Evolutionary conservation across 2,888 invertebrate species (phyloP), one percentile per base, ranked within the genome.

Genomic region (Linnaemya vulpina): DNA sequence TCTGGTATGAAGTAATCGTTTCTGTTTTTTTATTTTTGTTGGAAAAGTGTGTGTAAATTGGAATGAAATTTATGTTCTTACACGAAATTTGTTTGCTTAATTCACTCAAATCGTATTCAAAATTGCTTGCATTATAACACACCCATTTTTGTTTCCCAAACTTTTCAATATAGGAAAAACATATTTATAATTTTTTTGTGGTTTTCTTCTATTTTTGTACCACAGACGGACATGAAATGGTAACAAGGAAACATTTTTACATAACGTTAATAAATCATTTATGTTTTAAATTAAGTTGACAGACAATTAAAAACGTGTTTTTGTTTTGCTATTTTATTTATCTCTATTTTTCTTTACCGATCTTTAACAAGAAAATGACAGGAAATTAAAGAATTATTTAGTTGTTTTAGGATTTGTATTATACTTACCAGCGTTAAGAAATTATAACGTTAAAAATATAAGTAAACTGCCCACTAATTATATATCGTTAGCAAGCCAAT

Each of bases 181-280:
- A 40, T 25, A 1, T 17, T 51, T 35, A 46, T 3, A n/a, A 8
- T 30, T n/a, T 17, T 75, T 70, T 20, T 13, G 20, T 20, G 11
- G 35, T 40, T 53, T 7, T 8, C 13, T 62, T 53, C 20, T 60
- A 20, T 58, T 49, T 38, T 22, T 40, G 25, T 46, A 35, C 38
- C 65, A 76, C 55, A 73, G 60, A 35, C 83, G 55, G 81, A 40
- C 62, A 70, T 51, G 60, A 46, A 60, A 38, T 53, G 43, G 62
- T 46, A 80, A 76, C 79, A 65, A 80, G 75, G 79, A 84, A 84
- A 84, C 38, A 55, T 60, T 74, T 71, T 40, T 13, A 63, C 17
- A 55, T 60, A 84, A 84, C 75, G 65, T 46, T 84, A 76, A 79
- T 76, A 43, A 71, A 71, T 76, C 55, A 71, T 80, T 84, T 76